Conservation (phyloP, 2,888 invertebrate species). For the Drosophila formosana region DNA sequence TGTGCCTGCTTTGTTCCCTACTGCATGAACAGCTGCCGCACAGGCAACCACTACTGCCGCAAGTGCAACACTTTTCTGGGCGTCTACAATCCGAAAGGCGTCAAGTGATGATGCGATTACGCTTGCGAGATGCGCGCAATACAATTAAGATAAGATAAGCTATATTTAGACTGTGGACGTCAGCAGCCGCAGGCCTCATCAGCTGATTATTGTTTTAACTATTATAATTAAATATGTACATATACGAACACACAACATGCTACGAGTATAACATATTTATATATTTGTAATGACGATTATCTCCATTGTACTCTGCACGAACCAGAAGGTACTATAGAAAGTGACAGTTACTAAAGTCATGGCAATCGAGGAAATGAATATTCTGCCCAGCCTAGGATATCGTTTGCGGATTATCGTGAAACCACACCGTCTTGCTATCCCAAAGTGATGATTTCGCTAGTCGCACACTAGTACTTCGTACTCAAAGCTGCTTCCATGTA, state of each 20-base stretch:
- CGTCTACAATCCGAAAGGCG: constrained; percentile 72
- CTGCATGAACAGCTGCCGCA: constrained; percentile 84
- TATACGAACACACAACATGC: constrained; percentile 4
- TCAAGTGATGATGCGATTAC: constrained; percentile 30
- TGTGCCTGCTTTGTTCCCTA: constrained; percentile 84
- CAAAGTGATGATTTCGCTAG: too few relatives aligned
- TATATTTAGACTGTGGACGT: constrained; percentile 24
- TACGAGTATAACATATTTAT: neutral
- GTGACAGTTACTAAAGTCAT: too few relatives aligned
- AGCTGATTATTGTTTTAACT: constrained; percentile 37
- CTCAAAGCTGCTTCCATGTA: neutral
- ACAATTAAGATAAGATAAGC: constrained; percentile 46
- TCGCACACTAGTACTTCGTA: too few relatives aligned
- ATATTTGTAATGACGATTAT: too few relatives aligned
- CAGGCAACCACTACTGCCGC: constrained; percentile 83
- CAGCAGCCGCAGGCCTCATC: constrained; percentile 29
- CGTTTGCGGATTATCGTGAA: too few relatives aligned
- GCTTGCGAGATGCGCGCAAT: constrained; percentile 7
- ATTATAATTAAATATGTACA: constrained; percentile 26
- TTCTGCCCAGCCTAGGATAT: too few relatives aligned
- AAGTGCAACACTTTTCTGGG: constrained; percentile 83
- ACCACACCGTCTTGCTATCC: too few relatives aligned
- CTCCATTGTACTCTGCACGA: too few relatives aligned
- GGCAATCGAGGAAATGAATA: too few relatives aligned
- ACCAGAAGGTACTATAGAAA: too few relatives aligned